These are phyloP conservation scores for Brevimyrus niger DNA, from an alignment of 2,113 vertebrate genomes.

Conservation along the genomic window DNA sequence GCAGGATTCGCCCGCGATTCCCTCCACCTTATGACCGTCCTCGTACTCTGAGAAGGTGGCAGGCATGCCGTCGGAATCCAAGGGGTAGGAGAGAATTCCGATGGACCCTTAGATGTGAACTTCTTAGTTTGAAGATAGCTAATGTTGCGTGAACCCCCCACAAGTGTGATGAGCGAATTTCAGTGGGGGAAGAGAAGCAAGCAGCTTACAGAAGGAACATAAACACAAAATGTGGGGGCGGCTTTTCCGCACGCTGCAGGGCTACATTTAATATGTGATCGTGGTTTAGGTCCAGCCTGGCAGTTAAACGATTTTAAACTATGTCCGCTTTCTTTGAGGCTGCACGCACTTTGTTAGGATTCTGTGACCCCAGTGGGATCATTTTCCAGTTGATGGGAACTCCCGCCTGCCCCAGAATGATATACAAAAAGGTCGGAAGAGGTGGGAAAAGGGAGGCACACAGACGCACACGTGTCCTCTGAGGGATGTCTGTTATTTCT, in stretches of 20 bases:
- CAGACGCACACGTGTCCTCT: not conserved
- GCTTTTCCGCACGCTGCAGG: not conserved
- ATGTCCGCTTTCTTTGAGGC: not conserved
- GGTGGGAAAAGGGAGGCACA: not conserved
- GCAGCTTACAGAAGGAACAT: not conserved
- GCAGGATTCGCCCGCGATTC: not conserved
- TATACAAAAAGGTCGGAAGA: not conserved
- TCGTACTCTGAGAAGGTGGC: not conserved
- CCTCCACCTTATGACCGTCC: not conserved
- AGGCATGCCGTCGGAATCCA: not conserved
- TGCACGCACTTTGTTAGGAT: not conserved
- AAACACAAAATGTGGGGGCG: not conserved
- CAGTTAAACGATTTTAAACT: not conserved
- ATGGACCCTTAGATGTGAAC: not conserved
- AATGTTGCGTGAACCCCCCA: not conserved
- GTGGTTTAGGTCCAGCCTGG: not conserved
- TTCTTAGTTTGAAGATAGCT: not conserved
- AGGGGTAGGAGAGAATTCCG: not conserved
- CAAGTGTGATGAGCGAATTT: not conserved
- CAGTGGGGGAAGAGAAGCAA: not conserved
- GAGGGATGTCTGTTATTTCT: not conserved
- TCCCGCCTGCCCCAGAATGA: not conserved
- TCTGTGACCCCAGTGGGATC: not conserved
- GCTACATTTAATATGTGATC: not conserved
- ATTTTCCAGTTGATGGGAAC: not conserved